phyloP scores from a whole-genome alignment of 1,140 invertebrate genomes.

The Macrocentrus cingulum region DNA sequence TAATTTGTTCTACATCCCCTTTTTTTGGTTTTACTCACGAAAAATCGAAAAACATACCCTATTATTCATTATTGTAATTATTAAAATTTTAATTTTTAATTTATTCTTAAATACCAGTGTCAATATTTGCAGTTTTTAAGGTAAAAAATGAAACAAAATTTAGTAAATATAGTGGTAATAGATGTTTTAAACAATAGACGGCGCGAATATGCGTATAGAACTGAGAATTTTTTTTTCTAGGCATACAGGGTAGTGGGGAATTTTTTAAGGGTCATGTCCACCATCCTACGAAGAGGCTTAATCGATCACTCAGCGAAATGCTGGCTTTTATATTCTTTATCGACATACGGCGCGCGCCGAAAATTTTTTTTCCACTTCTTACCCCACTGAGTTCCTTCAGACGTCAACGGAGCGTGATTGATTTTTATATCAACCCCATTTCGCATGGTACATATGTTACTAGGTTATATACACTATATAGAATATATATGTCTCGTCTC shows the following conservation, averaged over 20 bases:
- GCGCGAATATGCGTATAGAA: too few relatives aligned
- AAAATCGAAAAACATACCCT: too few relatives aligned
- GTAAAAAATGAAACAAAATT: too few relatives aligned
- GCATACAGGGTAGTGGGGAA: constrained; percentile 22
- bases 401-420: constrained; percentile 46
- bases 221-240: too few relatives aligned
- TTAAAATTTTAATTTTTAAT: too few relatives aligned
- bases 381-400: constrained; percentile 25
- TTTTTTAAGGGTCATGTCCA: constrained; percentile 6
- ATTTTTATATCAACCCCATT: constrained; percentile 40
- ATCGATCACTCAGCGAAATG: constrained; percentile 33
- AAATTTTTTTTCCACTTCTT: constrained; percentile 15
- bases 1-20: too few relatives aligned
- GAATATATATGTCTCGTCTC: constrained; percentile 15
- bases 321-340: constrained; percentile 34
- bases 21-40: too few relatives aligned
- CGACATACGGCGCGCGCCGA: constrained; percentile 31
- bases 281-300: constrained; percentile 19
- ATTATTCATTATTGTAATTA: too few relatives aligned
- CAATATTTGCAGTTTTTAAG: too few relatives aligned
- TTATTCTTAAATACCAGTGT: too few relatives aligned
- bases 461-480: constrained; percentile 18
- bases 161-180: too few relatives aligned
- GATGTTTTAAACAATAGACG: too few relatives aligned
- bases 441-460: constrained; percentile 40